These are phyloP conservation scores for Opisthograptis luteolata DNA, from an alignment of 2,888 invertebrate genomes.

Conservation along the genomic window DNA sequence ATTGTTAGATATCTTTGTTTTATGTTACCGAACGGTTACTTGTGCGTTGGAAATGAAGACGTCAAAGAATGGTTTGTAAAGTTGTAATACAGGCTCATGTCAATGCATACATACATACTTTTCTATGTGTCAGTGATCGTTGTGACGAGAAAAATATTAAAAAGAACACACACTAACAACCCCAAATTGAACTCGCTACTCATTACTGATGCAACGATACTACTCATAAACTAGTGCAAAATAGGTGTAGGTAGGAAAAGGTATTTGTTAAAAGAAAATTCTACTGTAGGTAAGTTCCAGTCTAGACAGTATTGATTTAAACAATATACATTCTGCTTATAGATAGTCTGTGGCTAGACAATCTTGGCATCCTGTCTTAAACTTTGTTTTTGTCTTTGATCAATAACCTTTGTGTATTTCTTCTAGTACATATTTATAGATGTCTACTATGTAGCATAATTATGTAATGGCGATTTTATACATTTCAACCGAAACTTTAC, in stretches of 20 bases:
- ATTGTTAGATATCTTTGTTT: conserved; percentile 42
- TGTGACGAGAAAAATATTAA: too few relatives aligned
- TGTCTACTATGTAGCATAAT: too few relatives aligned
- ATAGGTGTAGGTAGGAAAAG: too few relatives aligned
- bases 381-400: not conserved
- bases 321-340: conserved; percentile 19
- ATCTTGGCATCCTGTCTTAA: conserved; percentile 4
- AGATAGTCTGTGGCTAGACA: conserved; percentile 24
- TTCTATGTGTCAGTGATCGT: too few relatives aligned
- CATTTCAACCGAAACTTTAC: too few relatives aligned
- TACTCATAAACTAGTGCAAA: too few relatives aligned
- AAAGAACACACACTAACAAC: too few relatives aligned
- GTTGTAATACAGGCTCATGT: not conserved
- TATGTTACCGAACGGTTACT: conserved; percentile 35
- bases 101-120: too few relatives aligned
- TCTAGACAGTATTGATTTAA: conserved; percentile 31
- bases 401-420: not conserved
- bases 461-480: too few relatives aligned
- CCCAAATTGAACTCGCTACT: too few relatives aligned
- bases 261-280: too few relatives aligned
- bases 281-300: not conserved
- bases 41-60: conserved; percentile 14
- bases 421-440: not conserved
- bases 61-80: not conserved
- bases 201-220: too few relatives aligned